A percentile compares a stretch with the other conserved stretches of the same genome.
phyloP scores from a whole-genome alignment of 2,113 vertebrate species.

The Albula glossodonta region DNA sequence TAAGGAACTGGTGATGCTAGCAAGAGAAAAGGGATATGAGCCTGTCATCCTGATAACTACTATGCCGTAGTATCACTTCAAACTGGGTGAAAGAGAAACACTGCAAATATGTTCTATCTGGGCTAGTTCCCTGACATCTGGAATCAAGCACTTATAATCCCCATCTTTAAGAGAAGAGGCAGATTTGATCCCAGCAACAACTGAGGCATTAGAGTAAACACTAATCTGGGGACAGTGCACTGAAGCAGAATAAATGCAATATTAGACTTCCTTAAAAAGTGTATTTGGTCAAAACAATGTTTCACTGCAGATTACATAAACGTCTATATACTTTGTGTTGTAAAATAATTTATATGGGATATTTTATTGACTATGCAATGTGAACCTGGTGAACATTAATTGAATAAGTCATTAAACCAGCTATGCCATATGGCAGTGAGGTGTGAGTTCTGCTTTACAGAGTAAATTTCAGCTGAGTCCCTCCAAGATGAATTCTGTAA shows the following conservation, averaged over 20 bases:
- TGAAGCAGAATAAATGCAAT: not conserved
- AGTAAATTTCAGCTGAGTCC: not conserved
- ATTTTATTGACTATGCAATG: not conserved
- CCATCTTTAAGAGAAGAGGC: not conserved
- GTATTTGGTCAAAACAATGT: not conserved
- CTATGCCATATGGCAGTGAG: not conserved
- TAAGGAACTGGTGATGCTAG: not conserved
- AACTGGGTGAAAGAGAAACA: too few species aligned
- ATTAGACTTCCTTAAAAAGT: not conserved
- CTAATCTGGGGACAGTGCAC: not conserved
- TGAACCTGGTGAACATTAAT: not conserved
- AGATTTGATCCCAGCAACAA: not conserved
- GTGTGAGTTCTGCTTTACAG: not conserved
- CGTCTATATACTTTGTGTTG: not conserved
- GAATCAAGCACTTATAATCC: not conserved
- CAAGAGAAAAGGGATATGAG: not conserved
- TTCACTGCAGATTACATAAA: not conserved
- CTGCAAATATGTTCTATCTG: not conserved
- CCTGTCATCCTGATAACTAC: not conserved
- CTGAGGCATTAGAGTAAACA: not conserved
- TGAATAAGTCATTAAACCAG: not conserved
- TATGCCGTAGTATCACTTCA: not conserved
- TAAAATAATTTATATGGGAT: not conserved
- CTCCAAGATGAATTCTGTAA: too few species aligned
- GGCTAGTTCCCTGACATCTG: not conserved